Percentiles rank a stretch among this genome's conserved stretches.
Evolutionary conservation across 2,113 vertebrate genomes (phyloP).

Genomic region (Pygoscelis adeliae): DNA sequence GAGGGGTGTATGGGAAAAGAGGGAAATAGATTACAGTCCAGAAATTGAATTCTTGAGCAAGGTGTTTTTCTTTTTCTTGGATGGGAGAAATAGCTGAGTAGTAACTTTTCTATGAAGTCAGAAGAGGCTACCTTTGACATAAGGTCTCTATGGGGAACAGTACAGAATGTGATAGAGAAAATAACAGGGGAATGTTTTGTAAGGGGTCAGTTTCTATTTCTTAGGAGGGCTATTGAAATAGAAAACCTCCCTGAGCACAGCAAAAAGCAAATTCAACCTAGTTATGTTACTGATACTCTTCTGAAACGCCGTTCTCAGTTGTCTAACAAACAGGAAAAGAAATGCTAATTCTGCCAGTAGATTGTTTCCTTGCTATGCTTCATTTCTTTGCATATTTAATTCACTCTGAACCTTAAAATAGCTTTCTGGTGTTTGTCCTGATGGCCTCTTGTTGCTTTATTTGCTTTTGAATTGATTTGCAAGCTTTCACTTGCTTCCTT

Average conservation of each 20-base stretch:
- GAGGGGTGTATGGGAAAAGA: not conserved
- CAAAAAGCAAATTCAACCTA: not conserved
- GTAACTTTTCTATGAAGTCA: not conserved
- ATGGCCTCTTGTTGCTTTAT: slow-evolving; percentile 12
- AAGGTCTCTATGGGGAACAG: not conserved
- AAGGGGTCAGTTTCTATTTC: not conserved
- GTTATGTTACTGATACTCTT: not conserved
- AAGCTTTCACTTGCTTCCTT: not conserved
- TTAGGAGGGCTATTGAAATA: not conserved
- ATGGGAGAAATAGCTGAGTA: slow-evolving; percentile 17
- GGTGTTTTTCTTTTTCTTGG: slow-evolving; percentile 36
- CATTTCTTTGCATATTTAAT: slow-evolving; percentile 4
- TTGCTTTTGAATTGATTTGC: slow-evolving; percentile 17
- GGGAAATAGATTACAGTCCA: not conserved
- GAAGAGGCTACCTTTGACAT: not conserved
- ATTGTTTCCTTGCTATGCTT: not conserved
- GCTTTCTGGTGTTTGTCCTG: not conserved
- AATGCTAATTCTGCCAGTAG: not conserved
- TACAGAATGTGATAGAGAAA: not conserved
- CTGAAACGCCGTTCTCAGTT: not conserved
- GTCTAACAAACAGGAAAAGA: not conserved
- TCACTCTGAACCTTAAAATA: slow-evolving; percentile 13
- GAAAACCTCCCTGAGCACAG: not conserved
- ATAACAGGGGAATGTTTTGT: not conserved
- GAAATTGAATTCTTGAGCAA: not conserved